Evolutionary conservation across 2,797 vertebrate genomes (phyloP).

Genomic region (Urocyon cinereoargenteus): DNA sequence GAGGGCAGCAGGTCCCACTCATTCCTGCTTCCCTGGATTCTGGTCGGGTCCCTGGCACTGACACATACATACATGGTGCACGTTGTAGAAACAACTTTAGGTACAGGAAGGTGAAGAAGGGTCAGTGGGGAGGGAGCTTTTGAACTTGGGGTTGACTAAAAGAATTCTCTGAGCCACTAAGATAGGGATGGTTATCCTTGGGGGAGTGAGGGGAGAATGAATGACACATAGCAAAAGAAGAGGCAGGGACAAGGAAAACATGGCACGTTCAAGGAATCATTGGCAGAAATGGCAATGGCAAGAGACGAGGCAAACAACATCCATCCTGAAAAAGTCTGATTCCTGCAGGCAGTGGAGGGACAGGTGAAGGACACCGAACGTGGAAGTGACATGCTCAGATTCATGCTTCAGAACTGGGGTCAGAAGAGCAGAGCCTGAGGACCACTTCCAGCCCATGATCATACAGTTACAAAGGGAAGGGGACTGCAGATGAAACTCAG

Average conservation of each 20-base stretch:
- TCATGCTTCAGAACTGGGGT: background rate
- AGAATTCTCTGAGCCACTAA: background rate
- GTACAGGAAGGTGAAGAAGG: background rate
- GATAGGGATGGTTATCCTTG: background rate
- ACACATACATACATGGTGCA: background rate
- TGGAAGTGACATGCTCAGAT: background rate
- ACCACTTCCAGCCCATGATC: background rate
- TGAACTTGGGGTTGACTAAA: background rate
- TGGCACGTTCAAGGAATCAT: background rate
- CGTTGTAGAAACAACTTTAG: background rate
- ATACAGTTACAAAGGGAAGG: background rate
- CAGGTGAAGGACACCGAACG: background rate
- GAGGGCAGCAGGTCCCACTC: background rate
- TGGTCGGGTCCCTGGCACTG: background rate
- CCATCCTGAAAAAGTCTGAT: background rate
- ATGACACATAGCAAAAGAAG: background rate
- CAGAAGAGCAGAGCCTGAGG: background rate
- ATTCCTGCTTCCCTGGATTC: background rate
- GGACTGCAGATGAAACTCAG: background rate
- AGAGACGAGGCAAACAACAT: background rate
- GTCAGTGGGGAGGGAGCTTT: background rate
- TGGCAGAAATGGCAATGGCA: background rate
- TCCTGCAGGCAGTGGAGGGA: background rate
- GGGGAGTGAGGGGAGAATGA: background rate
- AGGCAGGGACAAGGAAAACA: background rate